Evolutionary conservation across 2,113 vertebrate species (phyloP), one percentile per base, ranked within the genome.

Genomic region (Apaloderma vittatum): DNA sequence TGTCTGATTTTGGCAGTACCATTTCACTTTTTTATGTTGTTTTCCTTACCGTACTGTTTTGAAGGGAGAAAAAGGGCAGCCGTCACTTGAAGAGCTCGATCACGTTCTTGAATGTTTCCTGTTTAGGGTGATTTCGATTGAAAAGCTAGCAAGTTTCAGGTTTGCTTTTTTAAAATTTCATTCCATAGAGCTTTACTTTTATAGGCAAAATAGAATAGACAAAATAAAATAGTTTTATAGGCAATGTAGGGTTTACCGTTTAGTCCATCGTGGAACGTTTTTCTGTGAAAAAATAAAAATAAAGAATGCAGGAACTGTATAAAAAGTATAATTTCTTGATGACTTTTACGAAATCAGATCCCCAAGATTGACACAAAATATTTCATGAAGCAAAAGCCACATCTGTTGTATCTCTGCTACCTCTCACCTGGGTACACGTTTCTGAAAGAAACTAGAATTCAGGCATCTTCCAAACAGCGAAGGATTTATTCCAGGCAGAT

Each of bases 401-500:
- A 46, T 78, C 15, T 84, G 17, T 77, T 83, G 4, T 86, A 89
- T 93, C 88, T 68, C 48, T 86, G 71, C 79, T 95, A 88, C 70
- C 91, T 97, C 96, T 93, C 76, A 95, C 43, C 66, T 11, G 3
- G 45, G 37, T 62, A 46, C 19, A 72, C 68, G 45, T 57, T 59
- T 74, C 49, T 78, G 48, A 91, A 93, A 77, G 79, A 89, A 90
- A 81, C 45, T 79, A 37, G 63, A 71, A 74, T 86, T 86, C 23
- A n/a, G 61, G 15, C 45, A 78, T 58, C 45, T 73, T 94, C 51
- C 29, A 54, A 51, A 65, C 24, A 92, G 4, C 52, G 40, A 40
- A 81, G 40, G 23, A 21, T 27, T 91, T 92, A 59, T 67, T 76
- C 87, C 71, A 78, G 51, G 71, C 79, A 80, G 27, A 49, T 88